Evolutionary conservation across 2,888 invertebrate species (phyloP), one percentile per base, ranked within the genome.

Genomic region (Limnephilus rhombicus): DNA sequence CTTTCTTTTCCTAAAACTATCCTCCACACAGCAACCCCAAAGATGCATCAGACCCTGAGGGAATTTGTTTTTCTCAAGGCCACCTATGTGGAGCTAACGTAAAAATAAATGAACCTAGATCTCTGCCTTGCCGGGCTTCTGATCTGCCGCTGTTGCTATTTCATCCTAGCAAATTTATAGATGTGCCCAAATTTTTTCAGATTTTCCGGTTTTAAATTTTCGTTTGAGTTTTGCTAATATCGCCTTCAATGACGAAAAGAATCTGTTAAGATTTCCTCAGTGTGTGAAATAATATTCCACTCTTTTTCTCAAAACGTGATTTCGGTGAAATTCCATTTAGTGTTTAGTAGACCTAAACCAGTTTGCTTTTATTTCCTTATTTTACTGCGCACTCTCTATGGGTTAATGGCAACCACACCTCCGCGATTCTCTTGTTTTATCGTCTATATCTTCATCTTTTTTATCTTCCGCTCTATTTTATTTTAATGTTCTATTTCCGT

Each of bases 381-480:
- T 68, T 68, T 24, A 68, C 68, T 24, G 9, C 24, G 5, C 24
- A 68, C 68, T 83, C 34, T 37, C 37, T 83, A 18, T 24, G 18
- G 37, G 18, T 83, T 83, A 83, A 83, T 83, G 83, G 68, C n/a
- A 68, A 68, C 68, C 68, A 68, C 53, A 68, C 53, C 53, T 68
- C 68, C 68, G 24, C 24, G 68, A 24, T 68, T 68, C 24, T 83
- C 9, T 41, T 34, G 24, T 83, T 37, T 24, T 41, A 83, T 24
- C 83, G 83, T 24, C 37, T 34, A 15, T 49, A 49, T 82, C 24
- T 34, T 83, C 82, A 88, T 92, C 87, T 87, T 91, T 90, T 92
- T 92, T 91, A 91, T 91, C 91, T 91, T 81, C 41, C 85, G 87
- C 89, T 90, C 90, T 91, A 91, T 92, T 91, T 91, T 90, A 91